Conservation (phyloP, 2,888 invertebrate species). For the Tridacna crocea region DNA sequence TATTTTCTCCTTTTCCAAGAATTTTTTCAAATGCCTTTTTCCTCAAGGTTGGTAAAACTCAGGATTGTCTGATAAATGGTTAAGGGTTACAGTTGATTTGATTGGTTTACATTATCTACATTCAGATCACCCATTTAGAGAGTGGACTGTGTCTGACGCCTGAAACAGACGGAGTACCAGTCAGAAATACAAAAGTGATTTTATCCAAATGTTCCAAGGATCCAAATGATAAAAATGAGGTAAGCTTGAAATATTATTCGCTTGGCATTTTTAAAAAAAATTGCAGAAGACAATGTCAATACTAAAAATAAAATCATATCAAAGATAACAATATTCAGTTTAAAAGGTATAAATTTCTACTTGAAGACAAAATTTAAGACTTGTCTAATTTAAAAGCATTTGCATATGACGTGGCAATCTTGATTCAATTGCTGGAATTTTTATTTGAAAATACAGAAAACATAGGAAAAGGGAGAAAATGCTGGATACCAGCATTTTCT, state of each 20-base stretch:
- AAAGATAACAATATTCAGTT: too few relatives aligned
- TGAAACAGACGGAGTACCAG: slow-evolving; percentile 90
- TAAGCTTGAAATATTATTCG: not conserved
- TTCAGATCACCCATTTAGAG: slow-evolving; percentile 89
- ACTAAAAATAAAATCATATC: too few relatives aligned
- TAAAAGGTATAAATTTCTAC: too few relatives aligned
- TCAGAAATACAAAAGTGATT: slow-evolving; percentile 90
- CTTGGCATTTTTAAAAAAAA: too few relatives aligned
- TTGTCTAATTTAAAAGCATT: not conserved
- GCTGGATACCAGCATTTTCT: too few relatives aligned
- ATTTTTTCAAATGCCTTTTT: not conserved
- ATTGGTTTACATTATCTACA: slow-evolving; percentile 9
- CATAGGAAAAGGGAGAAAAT: too few relatives aligned
- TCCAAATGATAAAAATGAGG: slow-evolving; percentile 39
- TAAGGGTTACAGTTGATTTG: not conserved
- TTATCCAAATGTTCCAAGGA: slow-evolving; percentile 85
- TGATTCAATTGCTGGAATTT: too few relatives aligned
- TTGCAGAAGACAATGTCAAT: too few relatives aligned
- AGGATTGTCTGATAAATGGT: not conserved
- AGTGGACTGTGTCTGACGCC: slow-evolving; percentile 92
- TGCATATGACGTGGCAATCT: not conserved
- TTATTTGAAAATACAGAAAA: too few relatives aligned
- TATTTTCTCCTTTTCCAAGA: not conserved
- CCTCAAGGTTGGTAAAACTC: not conserved
- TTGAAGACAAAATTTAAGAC: too few relatives aligned